Base-by-base conservation (phyloP, 1,140 invertebrate genomes). In the Leptopilina clavipes region DNA sequence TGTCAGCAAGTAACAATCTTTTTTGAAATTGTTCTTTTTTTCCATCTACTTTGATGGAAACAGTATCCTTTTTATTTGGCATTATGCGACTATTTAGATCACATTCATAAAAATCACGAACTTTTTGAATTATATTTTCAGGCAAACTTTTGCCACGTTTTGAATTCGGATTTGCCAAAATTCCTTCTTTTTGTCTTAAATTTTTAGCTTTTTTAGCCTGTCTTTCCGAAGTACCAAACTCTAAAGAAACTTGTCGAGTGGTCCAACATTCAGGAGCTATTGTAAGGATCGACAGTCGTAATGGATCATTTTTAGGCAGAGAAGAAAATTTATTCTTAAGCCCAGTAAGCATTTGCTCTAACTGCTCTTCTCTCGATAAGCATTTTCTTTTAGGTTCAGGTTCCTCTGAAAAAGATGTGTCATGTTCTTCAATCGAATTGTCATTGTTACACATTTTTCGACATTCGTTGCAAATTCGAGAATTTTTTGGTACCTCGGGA, bases 381-480 rank as follows among this genome's bases (percentile, higher is more conserved):
- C 40, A 37, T 31, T 5, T 71, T 37, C 37, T 71, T 7, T 71
- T 71, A n/a, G 5, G 14, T 25, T 14, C 12, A 31, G 70, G 37
- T 17, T 25, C 14, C 25, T 71, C 22, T 31, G 25, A 31, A 6
- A 31, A 31, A 31, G 25, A 31, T 31, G 25, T 3, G 25, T 31
- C 6, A 1, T 31, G 25, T 31, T 31, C 25, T 1, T 31, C 25
- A 31, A 3, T 31, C 1, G 6, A 31, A 31, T 31, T 6, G 6
- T 31, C 25, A 3, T 31, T 31, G 6, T 31, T 31, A 31, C 25
- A 31, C 25, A 31, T 3, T 3, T 3, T 6, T 31, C 25, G 73
- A 72, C 73, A 78, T 75, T 75, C 75, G 78, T 73, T 59, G 73
- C 78, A 18, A 59, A 59, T 6, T 17, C 22, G 17, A 59, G 54